Percentiles rank a stretch among this genome's conserved stretches.
Evolutionary conservation across 2,888 invertebrate genomes (phyloP).

Genomic region (Synanthedon formicaeformis): DNA sequence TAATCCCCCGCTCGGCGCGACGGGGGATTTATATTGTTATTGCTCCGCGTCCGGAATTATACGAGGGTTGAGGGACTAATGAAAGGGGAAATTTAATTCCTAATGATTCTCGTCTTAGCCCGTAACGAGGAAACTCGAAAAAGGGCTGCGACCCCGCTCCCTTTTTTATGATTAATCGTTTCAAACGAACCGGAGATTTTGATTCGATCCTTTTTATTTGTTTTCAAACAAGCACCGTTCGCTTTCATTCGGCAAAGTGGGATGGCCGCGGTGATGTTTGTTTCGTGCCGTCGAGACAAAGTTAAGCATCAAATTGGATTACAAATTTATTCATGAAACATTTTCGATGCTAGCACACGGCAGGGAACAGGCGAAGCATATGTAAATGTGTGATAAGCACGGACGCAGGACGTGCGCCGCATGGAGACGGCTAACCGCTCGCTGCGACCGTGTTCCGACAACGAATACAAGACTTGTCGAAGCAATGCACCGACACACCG

Average conservation of each 20-base stretch:
- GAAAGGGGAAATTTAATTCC: slow-evolving; percentile 72
- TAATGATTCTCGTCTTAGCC: slow-evolving; percentile 71
- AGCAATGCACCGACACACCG: slow-evolving; percentile 2
- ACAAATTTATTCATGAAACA: slow-evolving; percentile 68
- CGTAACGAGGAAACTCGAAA: slow-evolving; percentile 69
- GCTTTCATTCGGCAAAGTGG: slow-evolving; percentile 32
- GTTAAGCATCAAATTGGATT: slow-evolving; percentile 61
- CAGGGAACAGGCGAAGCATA: slow-evolving; percentile 53
- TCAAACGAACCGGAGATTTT: slow-evolving; percentile 46
- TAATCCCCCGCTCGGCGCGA: slow-evolving; percentile 70
- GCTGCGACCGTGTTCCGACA: slow-evolving; percentile 1
- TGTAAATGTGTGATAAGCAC: slow-evolving; percentile 65
- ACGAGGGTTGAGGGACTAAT: slow-evolving; percentile 72
- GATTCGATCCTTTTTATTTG: slow-evolving; percentile 41
- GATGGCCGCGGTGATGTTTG: slow-evolving; percentile 22
- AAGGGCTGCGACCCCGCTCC: slow-evolving; percentile 61
- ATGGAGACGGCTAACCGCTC: slow-evolving; percentile 21
- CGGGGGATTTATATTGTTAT: slow-evolving; percentile 72
- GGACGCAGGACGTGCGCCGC: slow-evolving; percentile 40
- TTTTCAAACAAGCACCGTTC: slow-evolving; percentile 29
- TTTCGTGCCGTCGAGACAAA: slow-evolving; percentile 46
- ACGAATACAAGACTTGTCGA: slow-evolving; percentile 7
- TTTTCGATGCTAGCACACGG: slow-evolving; percentile 62
- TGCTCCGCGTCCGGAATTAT: slow-evolving; percentile 71
- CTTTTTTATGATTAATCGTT: slow-evolving; percentile 63